Percentiles rank a stretch among this genome's conserved stretches.
phyloP scores from a whole-genome alignment of 2,888 invertebrate species.

The Pycnomerus fuliginosus region DNA sequence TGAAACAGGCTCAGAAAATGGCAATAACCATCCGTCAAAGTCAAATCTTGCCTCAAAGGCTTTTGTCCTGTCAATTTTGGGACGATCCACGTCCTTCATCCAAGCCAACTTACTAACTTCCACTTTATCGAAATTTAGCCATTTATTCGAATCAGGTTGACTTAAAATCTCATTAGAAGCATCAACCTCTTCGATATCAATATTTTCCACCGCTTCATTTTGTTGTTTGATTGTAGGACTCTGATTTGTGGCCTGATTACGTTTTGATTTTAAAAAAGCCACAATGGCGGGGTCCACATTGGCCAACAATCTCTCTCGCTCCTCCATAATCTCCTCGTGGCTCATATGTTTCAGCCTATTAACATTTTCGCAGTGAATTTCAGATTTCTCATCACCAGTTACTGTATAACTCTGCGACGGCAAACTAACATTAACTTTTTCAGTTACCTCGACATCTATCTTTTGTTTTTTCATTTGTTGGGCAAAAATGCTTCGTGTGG shows the following conservation, averaged over 20 bases:
- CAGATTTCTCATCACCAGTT: conserved; percentile 54
- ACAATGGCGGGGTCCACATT: conserved; percentile 67
- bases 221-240: conserved; percentile 48
- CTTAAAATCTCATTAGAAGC: conserved; percentile 57
- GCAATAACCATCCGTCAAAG: conserved; percentile 76
- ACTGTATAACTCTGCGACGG: conserved; percentile 52
- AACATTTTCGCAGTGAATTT: conserved; percentile 76
- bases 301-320: conserved; percentile 67
- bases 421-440: conserved; percentile 23
- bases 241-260: conserved; percentile 30
- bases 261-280: conserved; percentile 61
- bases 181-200: conserved; percentile 54
- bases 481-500: conserved; percentile 56
- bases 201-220: conserved; percentile 41
- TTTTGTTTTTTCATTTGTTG: conserved; percentile 52
- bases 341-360: conserved; percentile 67
- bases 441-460: too few species aligned
- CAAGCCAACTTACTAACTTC: conserved; percentile 87
- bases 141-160: conserved; percentile 65
- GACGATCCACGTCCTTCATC: conserved; percentile 73
- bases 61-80: conserved; percentile 56
- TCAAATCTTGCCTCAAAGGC: conserved; percentile 81
- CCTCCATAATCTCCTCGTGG: conserved; percentile 71
- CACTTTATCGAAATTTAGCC: conserved; percentile 83
- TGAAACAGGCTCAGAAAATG: conserved; percentile 66